phyloP scores from a whole-genome alignment of 2,888 invertebrate species.

The Pristionchus maxplancki region DNA sequence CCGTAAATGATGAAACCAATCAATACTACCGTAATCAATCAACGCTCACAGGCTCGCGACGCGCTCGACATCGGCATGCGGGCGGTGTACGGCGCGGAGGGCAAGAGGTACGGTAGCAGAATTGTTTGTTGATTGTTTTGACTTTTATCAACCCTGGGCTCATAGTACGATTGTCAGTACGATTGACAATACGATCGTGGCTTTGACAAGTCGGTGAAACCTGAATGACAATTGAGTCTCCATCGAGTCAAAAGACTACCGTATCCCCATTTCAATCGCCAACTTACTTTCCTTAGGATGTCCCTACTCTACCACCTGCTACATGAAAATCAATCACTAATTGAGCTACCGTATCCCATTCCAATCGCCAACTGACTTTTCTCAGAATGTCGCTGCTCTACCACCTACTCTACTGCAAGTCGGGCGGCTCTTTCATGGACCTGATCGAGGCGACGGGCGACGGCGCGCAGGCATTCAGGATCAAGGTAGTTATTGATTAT shows the following conservation, averaged over 20 bases:
- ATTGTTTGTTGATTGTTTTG: neutral
- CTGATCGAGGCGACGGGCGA: conserved; percentile 48
- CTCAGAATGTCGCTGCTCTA: conserved; percentile 54
- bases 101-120: conserved; percentile 22
- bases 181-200: no score
- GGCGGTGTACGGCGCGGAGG: conserved; percentile 45
- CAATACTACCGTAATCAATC: neutral
- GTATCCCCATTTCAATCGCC: neutral
- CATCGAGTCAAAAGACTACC: neutral
- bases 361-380: conserved; percentile 4
- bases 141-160: no score
- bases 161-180: no score
- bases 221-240: no score
- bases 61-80: conserved; percentile 40
- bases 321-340: no score
- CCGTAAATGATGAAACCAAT: no score
- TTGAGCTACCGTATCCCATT: no score
- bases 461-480: conserved; percentile 52
- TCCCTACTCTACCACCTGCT: neutral
- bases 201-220: no score
- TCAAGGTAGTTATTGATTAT: conserved; percentile 48
- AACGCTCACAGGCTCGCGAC: neutral
- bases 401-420: conserved; percentile 53
- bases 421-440: conserved; percentile 53
- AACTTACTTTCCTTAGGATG: neutral